phyloP scores from a whole-genome alignment of 2,797 vertebrate genomes.

The Malacoraja senta region DNA sequence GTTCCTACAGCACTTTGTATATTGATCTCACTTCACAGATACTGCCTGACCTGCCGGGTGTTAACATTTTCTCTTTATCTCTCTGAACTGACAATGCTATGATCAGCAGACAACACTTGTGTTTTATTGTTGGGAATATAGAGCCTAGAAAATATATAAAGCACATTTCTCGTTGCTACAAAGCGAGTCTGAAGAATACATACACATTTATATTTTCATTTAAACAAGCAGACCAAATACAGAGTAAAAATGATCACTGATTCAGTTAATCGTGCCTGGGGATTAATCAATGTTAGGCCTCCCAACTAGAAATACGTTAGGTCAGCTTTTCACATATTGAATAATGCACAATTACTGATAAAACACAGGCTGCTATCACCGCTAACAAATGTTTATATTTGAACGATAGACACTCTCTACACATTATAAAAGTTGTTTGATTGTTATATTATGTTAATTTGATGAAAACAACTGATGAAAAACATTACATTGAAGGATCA shows the following conservation, averaged over 20 bases:
- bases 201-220: background rate
- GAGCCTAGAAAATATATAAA: background rate
- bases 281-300: background rate
- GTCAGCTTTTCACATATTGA: background rate
- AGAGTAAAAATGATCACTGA: background rate
- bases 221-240: background rate
- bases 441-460: background rate
- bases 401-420: background rate
- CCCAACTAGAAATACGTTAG: background rate
- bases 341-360: background rate
- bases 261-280: background rate
- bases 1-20: too few species aligned
- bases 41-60: too few species aligned
- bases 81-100: background rate
- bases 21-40: too few species aligned
- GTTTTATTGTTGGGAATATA: background rate
- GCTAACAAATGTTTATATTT: background rate
- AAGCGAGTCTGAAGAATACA: background rate
- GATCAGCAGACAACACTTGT: background rate
- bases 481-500: background rate
- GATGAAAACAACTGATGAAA: background rate
- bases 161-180: too few species aligned
- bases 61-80: too few species aligned
- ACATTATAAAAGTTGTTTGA: constrained; percentile 26
- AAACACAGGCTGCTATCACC: background rate